phyloP scores from a whole-genome alignment of 2,797 vertebrate genomes.

The Delichon dasypus region DNA sequence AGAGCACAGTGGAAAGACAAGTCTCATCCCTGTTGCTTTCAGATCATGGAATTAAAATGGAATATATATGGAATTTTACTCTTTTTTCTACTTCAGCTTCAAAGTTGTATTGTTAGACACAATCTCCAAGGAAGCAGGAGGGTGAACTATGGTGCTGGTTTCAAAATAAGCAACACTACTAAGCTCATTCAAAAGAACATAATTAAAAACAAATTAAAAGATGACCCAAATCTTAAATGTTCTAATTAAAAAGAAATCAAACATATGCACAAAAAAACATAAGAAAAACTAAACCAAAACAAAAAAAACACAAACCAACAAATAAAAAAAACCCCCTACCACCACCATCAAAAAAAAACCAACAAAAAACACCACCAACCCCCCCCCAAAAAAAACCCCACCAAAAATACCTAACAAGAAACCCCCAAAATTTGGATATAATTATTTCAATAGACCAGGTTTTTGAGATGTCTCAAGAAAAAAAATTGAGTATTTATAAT shows the following conservation, averaged over 20 bases:
- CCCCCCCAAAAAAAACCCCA: no score
- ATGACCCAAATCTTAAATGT: fast-evolving
- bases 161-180: neutral
- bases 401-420: no score
- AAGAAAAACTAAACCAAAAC: no score
- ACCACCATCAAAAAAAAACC: no score
- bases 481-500: neutral
- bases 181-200: neutral
- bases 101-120: neutral
- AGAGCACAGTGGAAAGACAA: neutral
- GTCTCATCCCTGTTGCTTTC: neutral
- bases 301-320: no score
- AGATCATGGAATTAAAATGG: neutral
- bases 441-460: neutral
- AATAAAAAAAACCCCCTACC: no score
- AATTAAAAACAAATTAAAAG: neutral
- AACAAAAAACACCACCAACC: no score
- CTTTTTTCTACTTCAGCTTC: neutral
- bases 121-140: neutral
- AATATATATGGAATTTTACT: neutral
- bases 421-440: neutral
- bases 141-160: neutral
- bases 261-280: fast-evolving
- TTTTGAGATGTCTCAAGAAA: neutral
- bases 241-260: neutral